These are phyloP conservation scores for Branchinecta lindahli DNA, from an alignment of 1,140 invertebrate genomes.

Conservation along the genomic window DNA sequence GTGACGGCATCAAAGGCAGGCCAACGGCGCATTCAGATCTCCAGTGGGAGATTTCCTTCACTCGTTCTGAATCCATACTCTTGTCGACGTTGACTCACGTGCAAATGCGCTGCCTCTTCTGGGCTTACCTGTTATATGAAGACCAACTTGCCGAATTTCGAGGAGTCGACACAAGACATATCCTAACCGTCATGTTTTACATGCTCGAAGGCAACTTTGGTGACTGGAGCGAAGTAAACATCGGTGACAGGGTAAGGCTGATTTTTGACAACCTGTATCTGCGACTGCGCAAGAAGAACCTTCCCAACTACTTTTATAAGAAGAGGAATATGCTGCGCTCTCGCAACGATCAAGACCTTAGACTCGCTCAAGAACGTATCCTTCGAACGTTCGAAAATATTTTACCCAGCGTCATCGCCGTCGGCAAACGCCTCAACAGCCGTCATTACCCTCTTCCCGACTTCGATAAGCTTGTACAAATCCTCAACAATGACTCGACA, in stretches of 20 bases:
- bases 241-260: constrained; percentile 43
- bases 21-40: constrained; percentile 40
- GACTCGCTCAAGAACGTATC: constrained; percentile 45
- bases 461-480: constrained; percentile 41
- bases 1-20: constrained; percentile 41
- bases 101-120: constrained; percentile 48
- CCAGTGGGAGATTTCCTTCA: constrained; percentile 56
- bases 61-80: constrained; percentile 50
- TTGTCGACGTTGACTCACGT: constrained; percentile 48
- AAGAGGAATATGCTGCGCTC: constrained; percentile 52
- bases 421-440: constrained; percentile 45
- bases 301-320: constrained; percentile 54
- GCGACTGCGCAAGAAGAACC: constrained; percentile 35
- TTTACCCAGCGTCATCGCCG: constrained; percentile 46
- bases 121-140: constrained; percentile 45
- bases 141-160: constrained; percentile 44
- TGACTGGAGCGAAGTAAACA: constrained; percentile 48
- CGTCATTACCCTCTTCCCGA: constrained; percentile 46
- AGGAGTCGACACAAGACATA: constrained; percentile 41
- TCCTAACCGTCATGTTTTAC: constrained; percentile 61
- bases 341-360: constrained; percentile 43
- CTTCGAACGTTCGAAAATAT: constrained; percentile 50
- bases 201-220: constrained; percentile 48
- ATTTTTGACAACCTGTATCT: constrained; percentile 39
- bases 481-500: constrained; percentile 33